Base-by-base conservation (phyloP, 37 sponge, comb jelly and placozoan genomes). In the Amphimedon queenslandica region DNA sequence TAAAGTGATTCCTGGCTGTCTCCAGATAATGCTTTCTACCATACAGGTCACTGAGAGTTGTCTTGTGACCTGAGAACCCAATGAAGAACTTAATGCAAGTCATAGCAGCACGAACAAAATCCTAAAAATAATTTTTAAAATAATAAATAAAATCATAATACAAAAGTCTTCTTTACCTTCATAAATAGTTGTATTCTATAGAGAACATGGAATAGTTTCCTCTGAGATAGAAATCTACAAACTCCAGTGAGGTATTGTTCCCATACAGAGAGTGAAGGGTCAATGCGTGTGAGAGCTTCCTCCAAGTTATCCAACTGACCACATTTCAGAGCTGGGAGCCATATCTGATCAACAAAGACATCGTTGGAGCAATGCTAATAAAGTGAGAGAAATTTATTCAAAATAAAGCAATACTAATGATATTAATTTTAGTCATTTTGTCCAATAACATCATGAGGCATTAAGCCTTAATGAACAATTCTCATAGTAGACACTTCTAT, bases 21-120 rank as follows among this genome's bases (percentile, higher is more conserved):
- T 64, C 16, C 18, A 93, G 76, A 67, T 88, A 80, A 29, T 73
- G 64, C 29, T 64, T 74, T 2, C 86, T 77, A 2, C 42, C 27
- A 37, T 58, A 70, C 51, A 93, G 89, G 33, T 88, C 93, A 23
- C 41, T 34, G 1, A 84, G 72, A 38, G 77, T 80, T 11, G 81
- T 86, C 0, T 60, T 20, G 0, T 71, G 73, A 4, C 93, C 93
- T 55, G 66, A 38, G 16, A 73, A 73, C 29, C 93, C 93, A 58
- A 83, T 85, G 64, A 76, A 93, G 80, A 93, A 93, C 75, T 88
- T 93, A 82, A 88, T 93, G 55, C 93, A 88, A 0, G 93, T 93
- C 80, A 88, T 65, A 37, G 80, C 86, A 73, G 90, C 90, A 35
- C 93, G 70, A 32, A 93, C 66, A 57, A 71, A 85, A 69, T 93